Evolutionary conservation across 2,888 invertebrate species (phyloP).

Genomic region (Pyralis farinalis): DNA sequence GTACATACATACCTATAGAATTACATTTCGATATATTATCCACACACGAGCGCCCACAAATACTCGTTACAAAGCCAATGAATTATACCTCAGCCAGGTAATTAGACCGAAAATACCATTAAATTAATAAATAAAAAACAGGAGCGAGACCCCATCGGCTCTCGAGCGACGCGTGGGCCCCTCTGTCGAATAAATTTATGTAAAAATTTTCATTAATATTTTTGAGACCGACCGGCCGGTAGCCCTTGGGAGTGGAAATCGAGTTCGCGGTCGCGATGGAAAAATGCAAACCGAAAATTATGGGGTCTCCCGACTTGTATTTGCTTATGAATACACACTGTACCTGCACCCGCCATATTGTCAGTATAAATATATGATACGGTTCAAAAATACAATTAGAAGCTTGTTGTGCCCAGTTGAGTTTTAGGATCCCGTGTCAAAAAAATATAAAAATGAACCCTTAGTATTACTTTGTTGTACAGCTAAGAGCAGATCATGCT

Average conservation of each 20-base stretch:
- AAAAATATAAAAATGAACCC: no score
- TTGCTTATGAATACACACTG: constrained; percentile 76
- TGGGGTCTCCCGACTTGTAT: constrained; percentile 77
- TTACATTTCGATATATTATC: constrained; percentile 19
- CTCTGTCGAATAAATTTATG: constrained; percentile 80
- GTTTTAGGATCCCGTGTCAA: no score
- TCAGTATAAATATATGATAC: constrained; percentile 60
- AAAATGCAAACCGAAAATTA: constrained; percentile 81
- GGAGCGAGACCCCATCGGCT: constrained; percentile 63
- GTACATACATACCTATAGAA: no score
- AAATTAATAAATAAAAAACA: constrained; percentile 81
- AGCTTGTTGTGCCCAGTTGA: constrained; percentile 44
- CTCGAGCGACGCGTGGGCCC: constrained; percentile 65
- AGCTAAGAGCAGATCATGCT: no score
- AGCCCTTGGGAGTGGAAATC: constrained; percentile 77
- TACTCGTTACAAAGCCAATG: constrained; percentile 66
- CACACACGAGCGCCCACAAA: constrained; percentile 56
- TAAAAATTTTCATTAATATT: constrained; percentile 82
- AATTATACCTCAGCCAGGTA: constrained; percentile 78
- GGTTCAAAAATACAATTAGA: constrained; percentile 66
- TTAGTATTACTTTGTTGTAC: no score
- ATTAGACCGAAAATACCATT: constrained; percentile 81
- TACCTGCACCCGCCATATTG: constrained; percentile 56
- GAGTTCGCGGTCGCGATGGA: constrained; percentile 80
- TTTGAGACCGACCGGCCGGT: constrained; percentile 75